Percentiles rank a stretch among this genome's conserved stretches.
These are phyloP conservation scores for Glossophaga mutica DNA, from an alignment of 2,797 vertebrate species.

Conservation along the genomic window DNA sequence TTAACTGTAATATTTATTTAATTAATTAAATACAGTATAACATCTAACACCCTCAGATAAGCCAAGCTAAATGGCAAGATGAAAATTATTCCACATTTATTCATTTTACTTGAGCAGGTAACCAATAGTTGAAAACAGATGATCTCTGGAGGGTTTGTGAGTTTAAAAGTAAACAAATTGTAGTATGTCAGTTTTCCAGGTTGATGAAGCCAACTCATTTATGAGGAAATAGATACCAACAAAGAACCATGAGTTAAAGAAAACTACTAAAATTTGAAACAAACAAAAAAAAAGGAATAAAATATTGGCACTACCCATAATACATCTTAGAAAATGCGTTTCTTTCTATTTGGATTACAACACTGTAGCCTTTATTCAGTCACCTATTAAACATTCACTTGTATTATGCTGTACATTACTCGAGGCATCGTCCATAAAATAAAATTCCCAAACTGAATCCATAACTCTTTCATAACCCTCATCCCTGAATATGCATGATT, in stretches of 20 bases:
- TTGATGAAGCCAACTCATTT: not conserved
- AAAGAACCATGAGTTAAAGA: conserved; percentile 5
- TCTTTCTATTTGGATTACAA: conserved; percentile 44
- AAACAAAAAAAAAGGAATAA: conserved; percentile 50
- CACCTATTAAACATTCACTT: conserved; percentile 33
- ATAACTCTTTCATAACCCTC: conserved; percentile 59
- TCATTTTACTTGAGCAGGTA: conserved; percentile 3
- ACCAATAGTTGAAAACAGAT: not conserved
- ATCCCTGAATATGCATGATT: conserved; percentile 65
- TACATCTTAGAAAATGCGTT: conserved; percentile 24
- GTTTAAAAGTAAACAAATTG: conserved; percentile 30
- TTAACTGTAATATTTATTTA: conserved; percentile 11
- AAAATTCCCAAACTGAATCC: conserved; percentile 62
- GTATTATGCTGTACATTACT: conserved; percentile 40
- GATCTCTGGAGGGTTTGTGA: not conserved
- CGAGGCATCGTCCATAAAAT: conserved; percentile 45
- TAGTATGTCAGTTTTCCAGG: not conserved
- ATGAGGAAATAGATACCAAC: not conserved
- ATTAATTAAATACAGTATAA: conserved; percentile 10
- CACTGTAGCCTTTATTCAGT: not conserved
- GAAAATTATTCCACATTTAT: not conserved
- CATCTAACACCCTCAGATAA: conserved; percentile 41
- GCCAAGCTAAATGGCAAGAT: not conserved
- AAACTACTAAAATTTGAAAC: conserved; percentile 45
- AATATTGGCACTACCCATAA: conserved; percentile 3